Conservation (phyloP, 2,113 vertebrate genomes). For the Pterocles burchelli region DNA sequence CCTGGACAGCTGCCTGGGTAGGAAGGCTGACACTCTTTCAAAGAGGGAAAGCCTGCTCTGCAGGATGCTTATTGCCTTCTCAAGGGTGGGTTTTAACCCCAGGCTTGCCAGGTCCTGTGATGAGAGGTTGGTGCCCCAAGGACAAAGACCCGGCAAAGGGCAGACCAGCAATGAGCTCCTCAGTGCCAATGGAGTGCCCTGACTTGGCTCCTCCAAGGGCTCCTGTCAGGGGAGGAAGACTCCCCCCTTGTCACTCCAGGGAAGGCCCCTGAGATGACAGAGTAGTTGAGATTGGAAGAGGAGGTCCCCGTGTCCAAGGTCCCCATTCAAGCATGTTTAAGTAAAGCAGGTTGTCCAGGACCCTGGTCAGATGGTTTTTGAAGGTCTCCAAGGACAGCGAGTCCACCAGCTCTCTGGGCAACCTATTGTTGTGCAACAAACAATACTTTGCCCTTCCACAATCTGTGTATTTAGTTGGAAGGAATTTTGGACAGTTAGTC, state of each 20-base stretch:
- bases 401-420: neutral
- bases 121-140: neutral
- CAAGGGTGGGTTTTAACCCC: neutral
- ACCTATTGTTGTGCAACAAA: neutral
- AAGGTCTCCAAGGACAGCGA: neutral
- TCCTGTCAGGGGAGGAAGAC: neutral
- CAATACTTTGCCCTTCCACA: neutral
- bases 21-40: neutral
- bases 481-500: neutral
- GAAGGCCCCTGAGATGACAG: neutral
- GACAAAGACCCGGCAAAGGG: neutral
- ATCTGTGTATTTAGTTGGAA: neutral
- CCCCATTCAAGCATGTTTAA: neutral
- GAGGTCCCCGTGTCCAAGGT: neutral
- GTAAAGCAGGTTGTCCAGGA: neutral
- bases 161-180: neutral
- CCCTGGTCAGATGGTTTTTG: neutral
- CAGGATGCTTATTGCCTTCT: neutral
- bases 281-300: neutral
- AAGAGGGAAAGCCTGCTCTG: neutral
- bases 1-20: accelerated
- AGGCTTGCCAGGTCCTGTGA: neutral
- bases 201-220: accelerated
- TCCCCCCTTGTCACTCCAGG: neutral
- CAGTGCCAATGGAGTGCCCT: accelerated